A percentile compares a stretch with the other conserved stretches of the same genome.
Evolutionary conservation across 2,113 vertebrate genomes (phyloP).

Genomic region (Periophthalmodon schlosseri): DNA sequence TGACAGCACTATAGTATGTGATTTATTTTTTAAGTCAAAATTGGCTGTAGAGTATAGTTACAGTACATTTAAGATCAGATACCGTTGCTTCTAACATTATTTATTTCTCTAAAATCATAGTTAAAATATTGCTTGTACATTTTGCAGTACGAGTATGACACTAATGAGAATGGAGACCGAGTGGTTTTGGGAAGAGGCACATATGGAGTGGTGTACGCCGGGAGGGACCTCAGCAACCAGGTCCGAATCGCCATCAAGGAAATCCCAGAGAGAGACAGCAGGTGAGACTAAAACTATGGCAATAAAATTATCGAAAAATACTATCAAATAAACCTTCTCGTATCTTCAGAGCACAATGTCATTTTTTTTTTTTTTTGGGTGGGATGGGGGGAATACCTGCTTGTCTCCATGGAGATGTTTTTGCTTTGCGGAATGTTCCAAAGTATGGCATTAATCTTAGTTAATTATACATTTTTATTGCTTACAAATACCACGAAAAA

Average conservation of each 20-base stretch:
- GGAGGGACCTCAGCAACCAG: conserved; percentile 85
- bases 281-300: conserved; percentile 61
- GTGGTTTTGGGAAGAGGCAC: conserved; percentile 90
- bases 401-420: too few relatives aligned
- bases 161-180: conserved; percentile 79
- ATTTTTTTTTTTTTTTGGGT: too few relatives aligned
- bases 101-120: not conserved
- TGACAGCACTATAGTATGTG: too few relatives aligned
- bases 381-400: too few relatives aligned
- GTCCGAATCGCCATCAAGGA: conserved; percentile 95
- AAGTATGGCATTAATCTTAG: too few relatives aligned
- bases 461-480: too few relatives aligned
- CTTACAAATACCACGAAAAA: too few relatives aligned
- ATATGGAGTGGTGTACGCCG: conserved; percentile 89
- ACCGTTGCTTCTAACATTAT: too few relatives aligned
- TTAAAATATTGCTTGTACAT: not conserved
- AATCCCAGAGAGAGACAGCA: conserved; percentile 90
- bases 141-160: conserved; percentile 87
- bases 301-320: not conserved
- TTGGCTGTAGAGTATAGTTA: too few relatives aligned
- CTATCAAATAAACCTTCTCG: not conserved
- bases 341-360: not conserved
- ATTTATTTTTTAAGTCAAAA: too few relatives aligned
- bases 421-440: too few relatives aligned
- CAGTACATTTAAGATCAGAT: too few relatives aligned